phyloP scores from a whole-genome alignment of 2,888 invertebrate genomes.

The Troilus luridus region DNA sequence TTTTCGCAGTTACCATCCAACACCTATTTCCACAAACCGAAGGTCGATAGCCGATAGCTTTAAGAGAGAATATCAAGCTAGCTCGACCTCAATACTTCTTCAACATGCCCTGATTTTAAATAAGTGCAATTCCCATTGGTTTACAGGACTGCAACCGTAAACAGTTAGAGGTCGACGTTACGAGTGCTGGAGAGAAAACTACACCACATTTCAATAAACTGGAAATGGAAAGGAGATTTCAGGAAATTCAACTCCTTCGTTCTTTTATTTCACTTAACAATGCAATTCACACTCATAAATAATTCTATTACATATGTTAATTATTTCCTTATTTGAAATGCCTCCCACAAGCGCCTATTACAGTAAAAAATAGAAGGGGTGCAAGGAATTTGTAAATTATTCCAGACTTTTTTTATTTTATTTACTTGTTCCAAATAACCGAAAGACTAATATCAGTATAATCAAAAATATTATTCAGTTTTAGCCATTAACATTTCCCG shows the following conservation, averaged over 20 bases:
- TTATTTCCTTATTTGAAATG: no score
- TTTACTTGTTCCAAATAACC: no score
- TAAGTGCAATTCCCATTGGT: not conserved
- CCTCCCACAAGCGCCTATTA: no score
- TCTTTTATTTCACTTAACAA: not conserved
- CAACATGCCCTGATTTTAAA: not conserved
- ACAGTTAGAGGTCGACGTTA: not conserved
- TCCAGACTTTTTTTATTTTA: no score
- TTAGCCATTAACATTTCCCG: no score
- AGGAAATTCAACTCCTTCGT: not conserved
- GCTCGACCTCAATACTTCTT: slow-evolving; percentile 2
- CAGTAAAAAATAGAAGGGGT: no score
- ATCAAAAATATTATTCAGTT: no score
- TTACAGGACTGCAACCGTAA: not conserved
- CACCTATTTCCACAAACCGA: not conserved
- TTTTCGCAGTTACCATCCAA: slow-evolving; percentile 14
- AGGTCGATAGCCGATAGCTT: not conserved
- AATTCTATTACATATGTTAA: no score
- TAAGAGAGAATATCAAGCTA: slow-evolving; percentile 14
- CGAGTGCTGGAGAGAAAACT: not conserved
- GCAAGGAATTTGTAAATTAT: no score
- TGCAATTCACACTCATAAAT: no score
- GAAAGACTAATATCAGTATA: no score
- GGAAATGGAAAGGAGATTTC: not conserved
- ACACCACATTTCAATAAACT: not conserved